Conservation (phyloP, 2,888 invertebrate species). For the Caenorhabditis doughertyi region DNA sequence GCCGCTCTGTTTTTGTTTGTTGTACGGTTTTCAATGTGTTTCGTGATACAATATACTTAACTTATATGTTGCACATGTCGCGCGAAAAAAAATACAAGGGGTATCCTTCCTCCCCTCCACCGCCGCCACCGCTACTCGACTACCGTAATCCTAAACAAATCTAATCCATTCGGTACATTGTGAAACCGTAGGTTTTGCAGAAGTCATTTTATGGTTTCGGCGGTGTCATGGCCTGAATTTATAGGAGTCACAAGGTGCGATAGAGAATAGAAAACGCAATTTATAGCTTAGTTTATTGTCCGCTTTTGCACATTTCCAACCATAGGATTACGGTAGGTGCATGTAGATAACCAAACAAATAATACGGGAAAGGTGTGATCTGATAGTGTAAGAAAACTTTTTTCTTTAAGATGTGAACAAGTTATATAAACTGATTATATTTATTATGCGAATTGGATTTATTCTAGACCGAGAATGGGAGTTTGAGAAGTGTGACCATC, state of each 20-base stretch:
- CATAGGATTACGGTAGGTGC: not conserved
- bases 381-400: too few species aligned
- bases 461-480: too few species aligned
- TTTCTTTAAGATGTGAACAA: too few species aligned
- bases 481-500: too few species aligned
- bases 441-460: too few species aligned
- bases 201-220: conserved; percentile 6
- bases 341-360: too few species aligned
- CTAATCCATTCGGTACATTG: not conserved
- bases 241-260: not conserved
- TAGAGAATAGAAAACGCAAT: not conserved
- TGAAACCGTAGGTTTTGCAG: conserved; percentile 8
- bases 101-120: not conserved
- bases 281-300: not conserved
- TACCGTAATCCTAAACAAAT: conserved; percentile 21
- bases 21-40: conserved; percentile 28
- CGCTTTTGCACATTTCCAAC: not conserved
- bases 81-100: not conserved
- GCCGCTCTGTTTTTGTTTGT: conserved; percentile 4
- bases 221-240: conserved; percentile 13
- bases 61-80: conserved; percentile 17
- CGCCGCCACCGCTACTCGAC: conserved; percentile 4
- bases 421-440: too few species aligned
- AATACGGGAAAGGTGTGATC: too few species aligned
- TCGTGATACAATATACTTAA: conserved; percentile 52